These are phyloP conservation scores for Urocyon cinereoargenteus DNA, from an alignment of 2,797 vertebrate genomes.

Conservation along the genomic window DNA sequence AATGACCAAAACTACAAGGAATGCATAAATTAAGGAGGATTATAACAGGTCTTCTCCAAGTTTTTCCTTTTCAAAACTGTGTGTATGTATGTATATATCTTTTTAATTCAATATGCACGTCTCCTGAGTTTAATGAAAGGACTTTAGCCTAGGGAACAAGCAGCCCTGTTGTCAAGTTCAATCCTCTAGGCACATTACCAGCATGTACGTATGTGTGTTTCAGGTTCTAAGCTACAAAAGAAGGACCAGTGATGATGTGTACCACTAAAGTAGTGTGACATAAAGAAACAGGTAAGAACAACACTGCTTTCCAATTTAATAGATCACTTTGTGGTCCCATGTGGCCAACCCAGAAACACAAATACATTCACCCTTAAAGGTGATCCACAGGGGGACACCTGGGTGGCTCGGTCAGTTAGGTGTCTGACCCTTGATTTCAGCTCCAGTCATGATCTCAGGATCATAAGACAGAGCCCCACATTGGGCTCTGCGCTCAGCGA, in stretches of 20 bases:
- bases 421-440: background rate
- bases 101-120: background rate
- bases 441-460: background rate
- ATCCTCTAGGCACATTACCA: background rate
- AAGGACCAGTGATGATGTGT: background rate
- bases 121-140: background rate
- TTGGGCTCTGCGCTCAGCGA: background rate
- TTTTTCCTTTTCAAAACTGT: background rate
- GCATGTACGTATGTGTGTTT: accelerated
- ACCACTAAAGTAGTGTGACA: background rate
- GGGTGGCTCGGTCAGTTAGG: background rate
- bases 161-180: background rate
- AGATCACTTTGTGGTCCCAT: background rate
- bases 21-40: background rate
- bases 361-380: background rate
- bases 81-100: background rate
- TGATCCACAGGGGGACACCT: background rate
- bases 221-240: background rate
- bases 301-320: background rate
- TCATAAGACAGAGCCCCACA: background rate
- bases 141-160: background rate
- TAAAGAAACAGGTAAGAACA: constrained; percentile 39
- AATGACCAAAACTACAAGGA: background rate
- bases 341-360: constrained; percentile 57
- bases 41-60: background rate